phyloP scores from a whole-genome alignment of 2,113 vertebrate species.

The Rhizomys pruinosus region DNA sequence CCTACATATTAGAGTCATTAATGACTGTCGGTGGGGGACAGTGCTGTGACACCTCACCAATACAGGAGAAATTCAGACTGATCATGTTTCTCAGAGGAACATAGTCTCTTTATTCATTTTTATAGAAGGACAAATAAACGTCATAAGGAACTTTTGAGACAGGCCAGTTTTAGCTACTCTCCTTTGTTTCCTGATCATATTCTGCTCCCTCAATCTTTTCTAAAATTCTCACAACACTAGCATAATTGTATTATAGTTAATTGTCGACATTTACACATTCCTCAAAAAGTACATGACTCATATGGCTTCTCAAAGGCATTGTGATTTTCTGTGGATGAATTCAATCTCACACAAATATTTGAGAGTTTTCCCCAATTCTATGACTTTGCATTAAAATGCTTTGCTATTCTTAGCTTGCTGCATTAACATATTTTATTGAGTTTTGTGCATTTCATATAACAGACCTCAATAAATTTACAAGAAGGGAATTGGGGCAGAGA shows the following conservation, averaged over 20 bases:
- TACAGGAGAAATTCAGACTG: background rate
- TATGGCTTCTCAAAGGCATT: background rate
- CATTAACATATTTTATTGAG: too few relatives aligned
- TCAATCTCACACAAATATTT: background rate
- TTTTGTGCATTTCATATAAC: too few relatives aligned
- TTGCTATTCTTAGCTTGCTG: background rate
- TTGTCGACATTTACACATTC: background rate
- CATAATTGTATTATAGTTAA: background rate
- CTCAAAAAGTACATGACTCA: background rate
- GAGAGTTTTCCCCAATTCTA: background rate
- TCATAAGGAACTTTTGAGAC: background rate
- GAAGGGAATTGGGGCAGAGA: too few relatives aligned
- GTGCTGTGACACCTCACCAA: background rate
- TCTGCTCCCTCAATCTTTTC: background rate
- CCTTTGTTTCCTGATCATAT: background rate
- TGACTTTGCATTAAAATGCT: background rate
- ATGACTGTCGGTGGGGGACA: constrained; percentile 25
- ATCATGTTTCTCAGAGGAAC: background rate
- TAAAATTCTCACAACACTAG: background rate
- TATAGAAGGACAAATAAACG: background rate
- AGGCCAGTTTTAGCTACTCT: background rate
- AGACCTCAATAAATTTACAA: too few relatives aligned
- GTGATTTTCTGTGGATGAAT: background rate
- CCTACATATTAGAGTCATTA: constrained; percentile 67
- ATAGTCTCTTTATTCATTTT: background rate